These are phyloP conservation scores for Plagodis pulveraria DNA, from an alignment of 2,888 invertebrate genomes.

Conservation along the genomic window DNA sequence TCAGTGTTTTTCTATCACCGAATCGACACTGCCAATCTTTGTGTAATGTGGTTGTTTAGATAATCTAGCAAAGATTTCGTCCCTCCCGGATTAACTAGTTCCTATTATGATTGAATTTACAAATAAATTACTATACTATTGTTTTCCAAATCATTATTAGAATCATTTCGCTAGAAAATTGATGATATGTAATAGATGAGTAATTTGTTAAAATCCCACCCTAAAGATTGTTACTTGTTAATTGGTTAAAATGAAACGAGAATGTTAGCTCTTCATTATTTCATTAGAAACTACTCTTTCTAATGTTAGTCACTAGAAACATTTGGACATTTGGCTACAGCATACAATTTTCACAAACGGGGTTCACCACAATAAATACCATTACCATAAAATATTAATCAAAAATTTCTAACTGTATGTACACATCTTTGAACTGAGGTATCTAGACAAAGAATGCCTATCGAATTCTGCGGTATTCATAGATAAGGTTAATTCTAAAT, in stretches of 20 bases:
- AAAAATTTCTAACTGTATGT: conserved; percentile 8
- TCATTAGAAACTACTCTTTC: conserved; percentile 39
- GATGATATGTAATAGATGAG: conserved; percentile 24
- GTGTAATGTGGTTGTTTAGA: neutral
- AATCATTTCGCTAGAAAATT: conserved; percentile 25
- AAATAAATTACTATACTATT: neutral
- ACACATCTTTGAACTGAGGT: conserved; percentile 11
- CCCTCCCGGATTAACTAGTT: conserved; percentile 17
- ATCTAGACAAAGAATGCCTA: neutral
- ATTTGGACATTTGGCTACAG: conserved; percentile 28
- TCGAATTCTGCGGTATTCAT: no score
- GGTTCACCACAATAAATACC: conserved; percentile 32
- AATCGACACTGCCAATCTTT: no score
- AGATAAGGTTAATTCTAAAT: conserved; percentile 7
- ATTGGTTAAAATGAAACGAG: conserved; percentile 58
- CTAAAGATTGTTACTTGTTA: conserved; percentile 44
- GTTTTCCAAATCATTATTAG: neutral
- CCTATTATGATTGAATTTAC: conserved; percentile 2
- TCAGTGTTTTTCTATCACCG: no score
- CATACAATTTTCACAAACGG: conserved; percentile 33
- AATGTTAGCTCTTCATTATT: conserved; percentile 47
- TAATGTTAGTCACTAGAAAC: conserved; percentile 36
- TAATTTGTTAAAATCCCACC: conserved; percentile 42
- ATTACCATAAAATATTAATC: conserved; percentile 22
- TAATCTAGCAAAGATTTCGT: conserved; percentile 22